Evolutionary conservation across 2,113 vertebrate genomes (phyloP).

Genomic region (Plotosus lineatus): DNA sequence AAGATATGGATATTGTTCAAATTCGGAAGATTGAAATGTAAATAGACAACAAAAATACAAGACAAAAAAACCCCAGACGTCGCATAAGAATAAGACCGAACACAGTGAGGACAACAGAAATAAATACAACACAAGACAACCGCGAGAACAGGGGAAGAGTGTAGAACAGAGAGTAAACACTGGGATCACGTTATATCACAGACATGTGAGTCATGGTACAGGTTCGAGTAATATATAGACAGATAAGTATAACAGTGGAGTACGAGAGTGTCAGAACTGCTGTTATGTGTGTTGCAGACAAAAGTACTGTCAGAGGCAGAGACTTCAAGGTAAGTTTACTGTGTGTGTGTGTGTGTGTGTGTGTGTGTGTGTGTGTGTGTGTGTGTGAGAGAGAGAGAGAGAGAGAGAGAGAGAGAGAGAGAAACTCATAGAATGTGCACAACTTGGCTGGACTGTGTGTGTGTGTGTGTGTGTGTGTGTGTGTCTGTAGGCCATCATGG

Average conservation of each 20-base stretch:
- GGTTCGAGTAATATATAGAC: no score
- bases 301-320: background rate
- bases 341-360: constrained; percentile 12
- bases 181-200: no score
- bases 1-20: background rate
- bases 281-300: constrained; percentile 24
- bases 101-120: no score
- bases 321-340: background rate
- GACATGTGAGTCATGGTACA: no score
- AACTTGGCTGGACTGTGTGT: background rate
- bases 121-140: no score
- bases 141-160: no score
- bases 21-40: background rate
- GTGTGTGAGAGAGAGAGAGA: constrained; percentile 5
- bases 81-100: no score
- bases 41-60: no score
- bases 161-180: no score
- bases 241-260: no score
- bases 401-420: background rate
- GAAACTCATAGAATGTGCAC: background rate
- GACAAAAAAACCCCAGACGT: no score
- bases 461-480: constrained; percentile 36
- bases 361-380: background rate
- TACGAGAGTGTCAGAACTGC: background rate
- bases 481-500: constrained; percentile 50